Conservation (phyloP, 1,140 invertebrate genomes). For the Drosophila sturtevanti region DNA sequence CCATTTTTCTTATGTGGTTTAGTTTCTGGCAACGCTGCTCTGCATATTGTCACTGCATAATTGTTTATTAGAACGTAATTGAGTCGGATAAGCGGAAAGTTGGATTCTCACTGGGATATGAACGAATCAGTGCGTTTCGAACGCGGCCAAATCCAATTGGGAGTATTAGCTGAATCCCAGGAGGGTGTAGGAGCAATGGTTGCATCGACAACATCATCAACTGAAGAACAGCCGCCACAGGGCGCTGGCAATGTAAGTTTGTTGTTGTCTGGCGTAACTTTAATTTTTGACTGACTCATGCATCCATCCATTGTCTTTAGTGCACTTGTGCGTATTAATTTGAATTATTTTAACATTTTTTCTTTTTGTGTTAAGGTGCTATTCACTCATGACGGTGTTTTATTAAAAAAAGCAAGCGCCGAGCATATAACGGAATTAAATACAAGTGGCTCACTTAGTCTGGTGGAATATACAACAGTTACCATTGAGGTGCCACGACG, state of each 20-base stretch:
- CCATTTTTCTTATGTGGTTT: not conserved
- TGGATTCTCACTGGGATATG: constrained; percentile 40
- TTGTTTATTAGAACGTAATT: constrained; percentile 73
- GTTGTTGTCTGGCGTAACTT: constrained; percentile 29
- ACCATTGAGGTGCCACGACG: constrained; percentile 53
- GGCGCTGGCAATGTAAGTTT: constrained; percentile 67
- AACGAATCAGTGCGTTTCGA: constrained; percentile 75
- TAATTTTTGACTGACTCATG: constrained; percentile 58
- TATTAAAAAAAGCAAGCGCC: constrained; percentile 84
- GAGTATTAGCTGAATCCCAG: constrained; percentile 53
- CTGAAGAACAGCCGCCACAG: constrained; percentile 41
- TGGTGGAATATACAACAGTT: constrained; percentile 83
- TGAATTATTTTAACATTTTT: not conserved
- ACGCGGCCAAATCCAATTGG: constrained; percentile 67
- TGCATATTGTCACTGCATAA: not conserved
- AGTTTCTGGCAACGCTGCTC: not conserved
- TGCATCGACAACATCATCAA: not conserved
- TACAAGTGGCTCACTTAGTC: constrained; percentile 85
- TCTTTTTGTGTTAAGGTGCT: too few species aligned
- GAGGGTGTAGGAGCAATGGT: constrained; percentile 20
- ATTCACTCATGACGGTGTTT: constrained; percentile 86
- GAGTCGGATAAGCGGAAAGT: constrained; percentile 32
- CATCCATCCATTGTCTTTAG: not conserved
- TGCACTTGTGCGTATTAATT: not conserved
- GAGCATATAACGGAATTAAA: constrained; percentile 85